A percentile compares a stretch with the other conserved stretches of the same genome.
These are phyloP conservation scores for Rynchops niger DNA, from an alignment of 2,113 vertebrate genomes.

Conservation along the genomic window DNA sequence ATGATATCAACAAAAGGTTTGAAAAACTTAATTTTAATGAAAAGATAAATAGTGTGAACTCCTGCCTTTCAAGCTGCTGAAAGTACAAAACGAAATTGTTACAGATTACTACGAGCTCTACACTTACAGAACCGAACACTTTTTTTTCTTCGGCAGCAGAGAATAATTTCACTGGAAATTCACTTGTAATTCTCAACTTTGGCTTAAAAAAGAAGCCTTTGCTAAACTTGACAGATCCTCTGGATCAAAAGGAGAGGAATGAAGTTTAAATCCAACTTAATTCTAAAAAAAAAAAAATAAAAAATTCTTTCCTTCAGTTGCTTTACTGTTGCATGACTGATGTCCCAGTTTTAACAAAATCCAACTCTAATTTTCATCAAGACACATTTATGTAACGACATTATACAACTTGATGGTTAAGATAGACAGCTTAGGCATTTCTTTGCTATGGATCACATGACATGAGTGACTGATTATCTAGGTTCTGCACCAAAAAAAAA, in stretches of 20 bases:
- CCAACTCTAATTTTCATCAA: slow-evolving; percentile 7
- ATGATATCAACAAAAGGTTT: neutral
- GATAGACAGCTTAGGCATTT: neutral
- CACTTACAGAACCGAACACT: neutral
- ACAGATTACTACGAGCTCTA: neutral
- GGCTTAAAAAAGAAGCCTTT: neutral
- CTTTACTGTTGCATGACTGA: neutral
- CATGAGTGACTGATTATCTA: neutral
- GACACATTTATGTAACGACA: slow-evolving; percentile 11
- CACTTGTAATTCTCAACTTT: neutral
- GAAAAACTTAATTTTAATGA: neutral
- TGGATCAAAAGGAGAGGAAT: neutral
- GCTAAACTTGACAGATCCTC: neutral
- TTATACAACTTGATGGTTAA: slow-evolving; percentile 23
- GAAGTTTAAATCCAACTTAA: slow-evolving; percentile 12
- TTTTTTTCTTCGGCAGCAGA: neutral
- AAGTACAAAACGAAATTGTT: neutral
- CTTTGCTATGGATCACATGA: neutral
- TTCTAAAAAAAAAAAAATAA: neutral
- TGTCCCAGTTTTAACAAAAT: slow-evolving; percentile 25
- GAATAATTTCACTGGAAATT: neutral
- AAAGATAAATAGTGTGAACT: neutral
- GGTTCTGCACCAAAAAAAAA: neutral
- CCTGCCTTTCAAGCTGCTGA: neutral
- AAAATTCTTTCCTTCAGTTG: neutral